Evolutionary conservation across 2,113 vertebrate genomes (phyloP).

Genomic region (Numenius arquata): DNA sequence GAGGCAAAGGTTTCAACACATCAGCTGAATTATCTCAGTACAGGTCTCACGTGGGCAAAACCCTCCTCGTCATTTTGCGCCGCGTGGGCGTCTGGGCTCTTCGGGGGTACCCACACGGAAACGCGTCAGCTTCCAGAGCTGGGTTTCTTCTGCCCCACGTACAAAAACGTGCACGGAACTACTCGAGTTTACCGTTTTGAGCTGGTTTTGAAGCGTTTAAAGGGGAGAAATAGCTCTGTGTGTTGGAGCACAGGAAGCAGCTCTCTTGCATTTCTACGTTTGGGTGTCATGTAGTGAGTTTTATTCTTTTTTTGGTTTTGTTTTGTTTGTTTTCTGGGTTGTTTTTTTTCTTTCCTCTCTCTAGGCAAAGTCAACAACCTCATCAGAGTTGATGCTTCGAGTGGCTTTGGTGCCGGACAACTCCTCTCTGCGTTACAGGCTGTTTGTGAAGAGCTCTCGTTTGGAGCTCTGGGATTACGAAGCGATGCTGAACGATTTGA

Average conservation of each 20-base stretch:
- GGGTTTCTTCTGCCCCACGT: not conserved
- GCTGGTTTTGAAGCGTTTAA: not conserved
- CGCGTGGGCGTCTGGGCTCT: rapidly evolving
- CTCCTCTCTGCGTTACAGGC: not conserved
- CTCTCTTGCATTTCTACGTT: rapidly evolving
- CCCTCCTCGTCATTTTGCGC: not conserved
- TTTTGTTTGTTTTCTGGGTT: not conserved
- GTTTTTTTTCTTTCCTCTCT: too few species aligned
- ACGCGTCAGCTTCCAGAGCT: not conserved
- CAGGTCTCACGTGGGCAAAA: not conserved
- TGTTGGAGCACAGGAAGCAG: not conserved
- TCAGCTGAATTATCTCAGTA: not conserved
- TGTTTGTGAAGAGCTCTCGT: not conserved
- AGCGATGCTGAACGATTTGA: not conserved
- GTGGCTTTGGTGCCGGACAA: not conserved
- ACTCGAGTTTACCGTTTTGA: not conserved
- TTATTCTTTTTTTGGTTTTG: not conserved
- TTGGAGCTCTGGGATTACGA: not conserved
- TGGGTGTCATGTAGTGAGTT: not conserved
- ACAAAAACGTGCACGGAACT: not conserved
- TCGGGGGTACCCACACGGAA: not conserved
- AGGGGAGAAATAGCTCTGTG: not conserved
- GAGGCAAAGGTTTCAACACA: not conserved
- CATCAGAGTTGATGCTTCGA: not conserved
- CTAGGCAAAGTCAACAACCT: not conserved